These are phyloP conservation scores for Scylla paramamosain DNA, from an alignment of 1,140 invertebrate genomes.

Conservation along the genomic window DNA sequence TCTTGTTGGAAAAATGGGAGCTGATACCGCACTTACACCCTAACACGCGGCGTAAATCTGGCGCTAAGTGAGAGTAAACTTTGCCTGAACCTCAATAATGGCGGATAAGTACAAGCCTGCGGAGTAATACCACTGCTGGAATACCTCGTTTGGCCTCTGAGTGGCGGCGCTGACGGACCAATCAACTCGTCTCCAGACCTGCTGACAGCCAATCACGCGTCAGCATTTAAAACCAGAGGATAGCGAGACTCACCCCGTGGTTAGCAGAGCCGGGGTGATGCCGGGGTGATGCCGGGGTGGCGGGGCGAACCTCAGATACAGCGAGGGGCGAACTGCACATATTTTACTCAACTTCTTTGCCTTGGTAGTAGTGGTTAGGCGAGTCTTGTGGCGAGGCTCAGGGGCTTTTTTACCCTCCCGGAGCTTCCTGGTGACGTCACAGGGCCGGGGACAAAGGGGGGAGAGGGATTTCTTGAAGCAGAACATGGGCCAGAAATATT, in stretches of 20 bases:
- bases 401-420: neutral
- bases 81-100: conserved; percentile 28
- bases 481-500: neutral
- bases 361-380: neutral
- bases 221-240: neutral
- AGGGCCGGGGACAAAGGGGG: neutral
- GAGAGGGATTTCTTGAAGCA: neutral
- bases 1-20: neutral
- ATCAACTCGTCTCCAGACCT: neutral
- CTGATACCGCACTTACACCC: neutral
- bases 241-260: neutral
- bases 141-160: neutral
- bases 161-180: conserved; percentile 34
- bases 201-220: conserved; percentile 10
- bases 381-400: neutral
- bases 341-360: conserved; percentile 14
- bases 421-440: neutral
- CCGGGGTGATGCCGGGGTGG: neutral
- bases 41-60: conserved; percentile 41
- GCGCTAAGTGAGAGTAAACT: conserved; percentile 51
- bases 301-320: neutral
- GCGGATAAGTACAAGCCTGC: conserved; percentile 26
- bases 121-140: neutral
- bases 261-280: neutral
- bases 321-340: neutral